A percentile compares a stretch with the other conserved stretches of the same genome.
phyloP scores from a whole-genome alignment of 1,140 invertebrate genomes.

The Bombus waltoni region DNA sequence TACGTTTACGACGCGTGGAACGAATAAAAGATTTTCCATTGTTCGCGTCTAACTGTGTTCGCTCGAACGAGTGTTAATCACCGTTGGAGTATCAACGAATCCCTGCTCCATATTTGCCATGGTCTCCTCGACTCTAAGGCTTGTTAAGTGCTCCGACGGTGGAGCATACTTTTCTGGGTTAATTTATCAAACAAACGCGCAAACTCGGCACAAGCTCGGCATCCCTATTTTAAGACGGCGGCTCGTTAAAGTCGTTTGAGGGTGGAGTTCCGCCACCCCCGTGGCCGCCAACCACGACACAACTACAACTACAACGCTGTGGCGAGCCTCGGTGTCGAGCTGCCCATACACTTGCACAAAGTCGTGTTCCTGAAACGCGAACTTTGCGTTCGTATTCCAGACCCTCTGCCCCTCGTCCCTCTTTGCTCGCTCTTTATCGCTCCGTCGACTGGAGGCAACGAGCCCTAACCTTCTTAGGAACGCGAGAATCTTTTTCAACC shows the following conservation, averaged over 20 bases:
- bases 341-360: neutral
- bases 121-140: constrained; percentile 36
- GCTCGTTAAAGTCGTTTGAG: constrained; percentile 77
- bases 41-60: neutral
- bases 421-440: constrained; percentile 30
- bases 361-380: constrained; percentile 55
- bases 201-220: constrained; percentile 66
- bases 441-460: constrained; percentile 27
- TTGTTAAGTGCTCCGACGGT: constrained; percentile 64
- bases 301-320: neutral
- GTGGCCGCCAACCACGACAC: constrained; percentile 19
- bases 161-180: constrained; percentile 70
- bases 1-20: neutral
- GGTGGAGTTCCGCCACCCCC: constrained; percentile 63
- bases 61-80: neutral
- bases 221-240: constrained; percentile 73
- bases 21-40: neutral
- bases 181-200: constrained; percentile 77
- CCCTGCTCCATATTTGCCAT: constrained; percentile 33
- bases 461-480: constrained; percentile 70
- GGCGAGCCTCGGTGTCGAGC: neutral
- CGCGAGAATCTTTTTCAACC: constrained; percentile 76
- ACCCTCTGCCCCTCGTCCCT: neutral
- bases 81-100: neutral
- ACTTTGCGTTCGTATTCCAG: neutral